Evolutionary conservation across 2,888 invertebrate species (phyloP), one percentile per base, ranked within the genome.

Genomic region (Drosophila sordidula): DNA sequence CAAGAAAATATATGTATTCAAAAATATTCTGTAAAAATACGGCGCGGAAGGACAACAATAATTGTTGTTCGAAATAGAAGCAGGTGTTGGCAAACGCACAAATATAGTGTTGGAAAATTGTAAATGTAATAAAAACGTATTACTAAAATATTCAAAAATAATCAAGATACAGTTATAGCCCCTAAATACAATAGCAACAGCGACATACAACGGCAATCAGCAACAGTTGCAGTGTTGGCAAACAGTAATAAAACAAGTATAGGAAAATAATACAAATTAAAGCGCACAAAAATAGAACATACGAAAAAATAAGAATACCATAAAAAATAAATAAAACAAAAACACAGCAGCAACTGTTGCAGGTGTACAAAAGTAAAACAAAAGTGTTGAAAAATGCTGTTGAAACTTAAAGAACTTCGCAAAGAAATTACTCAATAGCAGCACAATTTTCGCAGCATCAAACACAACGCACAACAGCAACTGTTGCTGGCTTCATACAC

Each of bases 401-500:
- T 0, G 1, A 16, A 12, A 16, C 26, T 18, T 12, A 4, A 0
- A 4, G 29, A 9, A 18, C 9, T 44, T 2, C 38, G 42, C 41
- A 44, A 45, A 44, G 29, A 49, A 41, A 69, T 49, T 38, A 36
- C 32, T 9, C 32, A 25, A 25, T 9, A 16, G 26, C 11, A 45
- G 47, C 59, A 44, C 32, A 29, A 8, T 3, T 3, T 2, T 3
- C 22, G 3, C 59, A 62, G 29, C 12, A 47, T 38, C 18, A n/a
- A 57, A 18, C 4, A 3, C n/a, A 32, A 3, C n/a, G 22, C 18
- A 54, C 11, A 16, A 8, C 55, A 55, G 38, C 51, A 71, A 70
- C 9, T 62, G 68, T 65, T 69, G 49, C 63, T 45, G 18, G 16
- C 39, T 26, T 65, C 16, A 50, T 50, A 49, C 36, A 54, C n/a